A percentile compares a stretch with the other conserved stretches of the same genome.
phyloP scores from a whole-genome alignment of 2,888 invertebrate genomes.

The Pomacea canaliculata region DNA sequence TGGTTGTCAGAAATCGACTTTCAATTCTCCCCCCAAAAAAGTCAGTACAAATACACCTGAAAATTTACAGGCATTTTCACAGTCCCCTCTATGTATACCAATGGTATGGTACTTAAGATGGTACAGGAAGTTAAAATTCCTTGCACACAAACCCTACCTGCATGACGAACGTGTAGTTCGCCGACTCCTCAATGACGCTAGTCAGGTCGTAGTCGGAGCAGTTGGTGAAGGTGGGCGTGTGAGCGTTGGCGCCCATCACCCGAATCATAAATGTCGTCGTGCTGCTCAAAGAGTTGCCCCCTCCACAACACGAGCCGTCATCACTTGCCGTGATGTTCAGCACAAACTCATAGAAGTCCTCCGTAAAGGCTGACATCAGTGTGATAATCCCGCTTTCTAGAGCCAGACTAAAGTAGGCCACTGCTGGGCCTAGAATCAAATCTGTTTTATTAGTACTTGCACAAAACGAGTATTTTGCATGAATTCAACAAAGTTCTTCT shows the following conservation, averaged over 20 bases:
- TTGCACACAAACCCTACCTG: neutral
- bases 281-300: slow-evolving; percentile 72
- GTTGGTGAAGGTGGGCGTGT: slow-evolving; percentile 5
- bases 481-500: too few relatives aligned
- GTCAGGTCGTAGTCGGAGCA: slow-evolving; percentile 3
- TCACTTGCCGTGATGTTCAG: slow-evolving; percentile 97
- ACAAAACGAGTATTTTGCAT: too few relatives aligned
- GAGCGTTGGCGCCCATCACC: neutral
- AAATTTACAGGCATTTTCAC: too few relatives aligned
- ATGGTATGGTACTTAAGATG: too few relatives aligned
- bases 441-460: too few relatives aligned
- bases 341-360: slow-evolving; percentile 78
- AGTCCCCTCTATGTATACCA: too few relatives aligned
- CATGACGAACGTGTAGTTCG: neutral
- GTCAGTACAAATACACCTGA: too few relatives aligned
- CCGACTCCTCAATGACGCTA: slow-evolving; percentile 1
- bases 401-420: too few relatives aligned
- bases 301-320: slow-evolving; percentile 96
- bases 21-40: too few relatives aligned
- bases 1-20: too few relatives aligned
- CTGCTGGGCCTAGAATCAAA: too few relatives aligned
- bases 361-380: slow-evolving; percentile 51
- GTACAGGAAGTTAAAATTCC: too few relatives aligned
- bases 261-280: slow-evolving; percentile 86
- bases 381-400: slow-evolving; percentile 62